A percentile compares a stretch with the other conserved stretches of the same genome.
Conservation (phyloP, 2,888 invertebrate species). For the Catonia carolina region DNA sequence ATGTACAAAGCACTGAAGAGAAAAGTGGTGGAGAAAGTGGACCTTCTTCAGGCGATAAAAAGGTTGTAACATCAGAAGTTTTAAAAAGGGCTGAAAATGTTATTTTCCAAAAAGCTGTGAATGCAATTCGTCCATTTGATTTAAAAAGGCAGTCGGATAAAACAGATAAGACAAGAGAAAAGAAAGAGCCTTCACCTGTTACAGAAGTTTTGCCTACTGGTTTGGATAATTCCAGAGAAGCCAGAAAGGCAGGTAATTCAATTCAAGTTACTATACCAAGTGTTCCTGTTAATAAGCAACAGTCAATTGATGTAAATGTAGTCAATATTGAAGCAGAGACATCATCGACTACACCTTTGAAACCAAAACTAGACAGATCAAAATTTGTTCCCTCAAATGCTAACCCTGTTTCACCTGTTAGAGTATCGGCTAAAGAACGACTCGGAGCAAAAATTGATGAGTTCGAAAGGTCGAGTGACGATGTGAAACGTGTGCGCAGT, state of each 20-base stretch:
- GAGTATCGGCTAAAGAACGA: constrained; percentile 70
- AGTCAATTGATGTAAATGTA: constrained; percentile 34
- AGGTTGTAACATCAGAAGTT: constrained; percentile 76
- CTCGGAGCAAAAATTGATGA: constrained; percentile 70
- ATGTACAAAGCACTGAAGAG: constrained; percentile 39
- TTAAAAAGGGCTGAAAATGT: constrained; percentile 87
- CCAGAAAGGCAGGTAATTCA: constrained; percentile 34
- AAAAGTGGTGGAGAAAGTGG: constrained; percentile 19
- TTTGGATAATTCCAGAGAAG: constrained; percentile 32
- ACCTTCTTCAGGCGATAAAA: constrained; percentile 37
- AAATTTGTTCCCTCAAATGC: constrained; percentile 10
- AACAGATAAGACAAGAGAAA: constrained; percentile 28
- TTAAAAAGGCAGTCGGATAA: constrained; percentile 40
- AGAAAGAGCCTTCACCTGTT: constrained; percentile 20
- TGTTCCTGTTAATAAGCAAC: constrained; percentile 43
- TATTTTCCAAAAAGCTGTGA: constrained; percentile 81
- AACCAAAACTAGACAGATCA: constrained; percentile 18
- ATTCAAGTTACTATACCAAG: constrained; percentile 37
- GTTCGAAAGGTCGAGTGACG: constrained; percentile 36
- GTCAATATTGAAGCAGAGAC: constrained; percentile 32
- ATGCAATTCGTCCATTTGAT: constrained; percentile 57
- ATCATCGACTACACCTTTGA: constrained; percentile 1
- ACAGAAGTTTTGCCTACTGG: constrained; percentile 16
- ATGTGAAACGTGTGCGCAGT: constrained; percentile 17
- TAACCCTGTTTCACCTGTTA: constrained; percentile 47